Base-by-base conservation (phyloP, 2,888 invertebrate species). In the Drosophila birchii region DNA sequence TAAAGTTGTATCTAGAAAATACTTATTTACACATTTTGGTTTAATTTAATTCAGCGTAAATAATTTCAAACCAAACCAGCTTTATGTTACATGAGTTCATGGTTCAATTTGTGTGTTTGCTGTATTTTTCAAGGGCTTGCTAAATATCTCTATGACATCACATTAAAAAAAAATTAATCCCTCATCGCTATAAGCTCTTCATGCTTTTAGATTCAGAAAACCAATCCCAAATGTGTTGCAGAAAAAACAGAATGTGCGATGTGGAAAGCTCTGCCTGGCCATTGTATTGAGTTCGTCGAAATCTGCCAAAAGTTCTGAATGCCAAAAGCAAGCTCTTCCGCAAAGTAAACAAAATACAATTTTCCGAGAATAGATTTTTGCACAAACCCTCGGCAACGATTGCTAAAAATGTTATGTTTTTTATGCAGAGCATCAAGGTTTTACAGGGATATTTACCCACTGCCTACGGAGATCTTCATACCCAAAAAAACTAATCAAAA, bases 401-500 rank as follows among this genome's bases (percentile, higher is more conserved):
- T 18, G 26, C 12, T 34, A 20, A 39, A 41, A 41, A 39, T 20
- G 2, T 7, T 18, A 8, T 41, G 5, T 43, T 61, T 59, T 23
- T 61, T 43, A 53, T 8, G 9, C 6, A 20, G 41, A 41, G 32
- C 59, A 41, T 4, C 12, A 9, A 11, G 62, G 20, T 41, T 60
- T 60, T 23, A n/a, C 53, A 12, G 34, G 16, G 20, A 36, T 9
- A 53, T 36, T 20, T 61, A n/a, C 11, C 9, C 32, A n/a, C n/a
- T 26, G 45, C 45, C 45, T 45, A 9, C 5, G 5, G 9, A 1
- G 5, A 29, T 16, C 39, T n/a, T 14, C 14, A 34, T 20, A 16
- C 34, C 29, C 18, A 11, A 41, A 26, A 23, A 61, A 61, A 61
- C 60, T 61, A 61, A 61, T 61, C 62, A 69, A 68, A 34, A 51